These are phyloP conservation scores for Cheilinus undulatus DNA, from an alignment of 2,113 vertebrate species.

Conservation along the genomic window DNA sequence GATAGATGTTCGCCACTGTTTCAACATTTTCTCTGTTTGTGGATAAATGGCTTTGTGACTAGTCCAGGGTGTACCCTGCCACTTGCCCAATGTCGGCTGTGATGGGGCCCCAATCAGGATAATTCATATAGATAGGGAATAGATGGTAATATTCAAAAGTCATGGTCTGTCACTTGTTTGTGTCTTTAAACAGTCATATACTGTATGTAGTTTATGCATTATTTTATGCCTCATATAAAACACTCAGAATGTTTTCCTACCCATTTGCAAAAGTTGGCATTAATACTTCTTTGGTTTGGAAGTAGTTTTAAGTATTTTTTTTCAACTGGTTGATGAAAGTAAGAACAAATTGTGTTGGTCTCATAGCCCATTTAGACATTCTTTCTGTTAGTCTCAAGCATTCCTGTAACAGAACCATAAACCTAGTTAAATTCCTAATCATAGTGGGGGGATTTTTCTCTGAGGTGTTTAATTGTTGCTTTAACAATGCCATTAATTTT, in stretches of 20 bases:
- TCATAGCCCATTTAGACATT: constrained; percentile 6
- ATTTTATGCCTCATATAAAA: background rate
- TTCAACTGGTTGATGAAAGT: background rate
- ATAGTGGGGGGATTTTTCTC: background rate
- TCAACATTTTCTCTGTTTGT: no score
- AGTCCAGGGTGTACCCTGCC: no score
- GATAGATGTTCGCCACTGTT: no score
- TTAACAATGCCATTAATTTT: constrained; percentile 40
- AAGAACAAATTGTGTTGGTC: background rate
- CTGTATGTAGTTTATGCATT: background rate
- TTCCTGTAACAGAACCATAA: constrained; percentile 9
- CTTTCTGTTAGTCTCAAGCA: background rate
- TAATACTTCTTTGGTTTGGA: constrained; percentile 7
- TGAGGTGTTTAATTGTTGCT: constrained; percentile 49
- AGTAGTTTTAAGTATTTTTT: background rate
- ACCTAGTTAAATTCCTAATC: background rate
- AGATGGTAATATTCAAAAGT: no score
- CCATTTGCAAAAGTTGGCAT: background rate
- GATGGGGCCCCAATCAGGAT: no score
- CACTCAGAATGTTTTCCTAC: background rate
- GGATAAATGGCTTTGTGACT: no score
- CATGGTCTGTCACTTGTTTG: no score
- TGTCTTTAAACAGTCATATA: background rate
- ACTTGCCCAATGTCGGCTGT: no score
- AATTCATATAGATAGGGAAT: no score